These are phyloP conservation scores for Drosophila nebulosa DNA, from an alignment of 1,140 invertebrate species.

Conservation along the genomic window DNA sequence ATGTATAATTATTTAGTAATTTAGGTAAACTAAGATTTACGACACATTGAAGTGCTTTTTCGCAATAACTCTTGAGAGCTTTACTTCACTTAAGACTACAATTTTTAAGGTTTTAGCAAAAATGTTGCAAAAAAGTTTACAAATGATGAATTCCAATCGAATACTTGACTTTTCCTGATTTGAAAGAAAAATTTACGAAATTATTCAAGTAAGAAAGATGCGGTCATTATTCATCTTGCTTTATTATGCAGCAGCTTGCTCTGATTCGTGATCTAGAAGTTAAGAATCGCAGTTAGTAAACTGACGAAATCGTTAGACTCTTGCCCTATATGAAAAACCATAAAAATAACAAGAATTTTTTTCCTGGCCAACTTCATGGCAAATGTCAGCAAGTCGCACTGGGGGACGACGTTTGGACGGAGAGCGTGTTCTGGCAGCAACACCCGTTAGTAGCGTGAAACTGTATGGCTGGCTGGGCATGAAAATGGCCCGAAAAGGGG, in stretches of 20 bases:
- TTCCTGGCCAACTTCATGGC: conserved; percentile 34
- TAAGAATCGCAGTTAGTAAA: not conserved
- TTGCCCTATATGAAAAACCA: not conserved
- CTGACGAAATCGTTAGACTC: not conserved
- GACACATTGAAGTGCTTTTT: too few species aligned
- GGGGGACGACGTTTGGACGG: conserved; percentile 21
- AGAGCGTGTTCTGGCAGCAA: conserved; percentile 54
- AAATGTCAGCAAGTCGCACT: conserved; percentile 40
- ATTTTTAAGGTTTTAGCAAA: too few species aligned
- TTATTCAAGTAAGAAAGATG: not conserved
- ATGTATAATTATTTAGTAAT: too few species aligned
- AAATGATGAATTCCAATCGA: too few species aligned
- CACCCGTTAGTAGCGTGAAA: conserved; percentile 73
- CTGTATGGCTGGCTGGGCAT: conserved; percentile 73
- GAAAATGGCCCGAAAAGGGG: conserved; percentile 46
- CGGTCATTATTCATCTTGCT: not conserved
- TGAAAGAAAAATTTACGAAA: too few species aligned
- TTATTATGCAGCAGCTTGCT: not conserved
- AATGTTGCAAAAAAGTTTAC: too few species aligned
- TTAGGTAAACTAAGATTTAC: too few species aligned
- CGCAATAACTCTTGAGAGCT: too few species aligned
- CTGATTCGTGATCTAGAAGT: not conserved
- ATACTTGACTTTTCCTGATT: too few species aligned
- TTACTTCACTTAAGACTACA: too few species aligned
- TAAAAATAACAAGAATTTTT: conserved; percentile 12